Evolutionary conservation across 2,888 invertebrate species (phyloP).

Genomic region (Oeneis ivallda): DNA sequence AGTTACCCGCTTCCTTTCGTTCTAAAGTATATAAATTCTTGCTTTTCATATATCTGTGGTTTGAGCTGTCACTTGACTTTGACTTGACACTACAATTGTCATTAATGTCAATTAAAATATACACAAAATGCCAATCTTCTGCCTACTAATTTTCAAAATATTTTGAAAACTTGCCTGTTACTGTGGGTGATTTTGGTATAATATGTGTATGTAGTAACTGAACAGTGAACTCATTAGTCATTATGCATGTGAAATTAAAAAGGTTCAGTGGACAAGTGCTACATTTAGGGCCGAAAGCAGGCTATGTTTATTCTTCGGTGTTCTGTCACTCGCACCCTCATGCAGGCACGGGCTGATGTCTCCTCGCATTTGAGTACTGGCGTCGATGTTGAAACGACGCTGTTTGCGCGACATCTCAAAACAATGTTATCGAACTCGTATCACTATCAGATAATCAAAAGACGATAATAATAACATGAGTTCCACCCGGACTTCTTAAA

Average conservation of each 20-base stretch:
- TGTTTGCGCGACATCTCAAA: slow-evolving; percentile 53
- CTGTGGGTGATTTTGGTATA: neutral
- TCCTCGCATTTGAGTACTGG: slow-evolving; percentile 57
- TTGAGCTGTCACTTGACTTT: neutral
- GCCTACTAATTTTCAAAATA: neutral
- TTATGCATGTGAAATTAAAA: slow-evolving; percentile 4
- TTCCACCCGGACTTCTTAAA: slow-evolving; percentile 29
- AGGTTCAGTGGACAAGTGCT: slow-evolving; percentile 15
- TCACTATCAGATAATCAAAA: slow-evolving; percentile 51
- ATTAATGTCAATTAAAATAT: neutral
- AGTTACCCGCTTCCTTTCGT: no score
- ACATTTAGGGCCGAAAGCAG: slow-evolving; percentile 25
- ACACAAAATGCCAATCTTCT: neutral
- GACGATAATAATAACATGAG: slow-evolving; percentile 55
- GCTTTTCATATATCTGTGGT: no score
- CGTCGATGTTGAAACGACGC: slow-evolving; percentile 54
- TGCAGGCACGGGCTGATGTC: slow-evolving; percentile 34
- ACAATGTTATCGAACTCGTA: slow-evolving; percentile 59
- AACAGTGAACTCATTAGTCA: slow-evolving; percentile 16
- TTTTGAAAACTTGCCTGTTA: neutral
- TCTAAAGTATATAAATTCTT: no score
- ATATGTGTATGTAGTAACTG: neutral
- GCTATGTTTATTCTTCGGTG: slow-evolving; percentile 43
- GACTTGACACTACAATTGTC: neutral
- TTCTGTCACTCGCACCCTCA: slow-evolving; percentile 41